Percentiles rank a stretch among this genome's conserved stretches.
These are phyloP conservation scores for Embiotoca jacksoni DNA, from an alignment of 2,113 vertebrate genomes.

Conservation along the genomic window DNA sequence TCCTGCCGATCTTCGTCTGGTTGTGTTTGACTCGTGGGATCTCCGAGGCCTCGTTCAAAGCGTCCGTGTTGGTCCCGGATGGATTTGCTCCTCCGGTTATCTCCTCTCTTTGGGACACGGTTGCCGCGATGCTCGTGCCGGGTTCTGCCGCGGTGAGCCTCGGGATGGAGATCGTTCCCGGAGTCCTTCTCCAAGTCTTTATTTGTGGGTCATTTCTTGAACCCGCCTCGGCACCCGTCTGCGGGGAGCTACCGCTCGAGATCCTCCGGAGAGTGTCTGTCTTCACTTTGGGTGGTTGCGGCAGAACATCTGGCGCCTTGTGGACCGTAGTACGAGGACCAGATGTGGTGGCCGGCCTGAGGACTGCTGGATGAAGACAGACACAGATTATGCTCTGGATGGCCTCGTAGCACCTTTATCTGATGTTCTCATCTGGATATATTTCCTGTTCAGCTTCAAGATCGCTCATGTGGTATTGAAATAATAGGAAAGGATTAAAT, in stretches of 20 bases:
- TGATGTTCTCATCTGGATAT: not conserved
- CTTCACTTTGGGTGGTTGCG: slow-evolving; percentile 42
- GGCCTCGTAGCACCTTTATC: not conserved
- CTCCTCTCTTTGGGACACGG: not conserved
- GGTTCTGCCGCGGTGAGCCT: not conserved
- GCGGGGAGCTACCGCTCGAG: slow-evolving; percentile 16
- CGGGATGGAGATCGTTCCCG: slow-evolving; percentile 12
- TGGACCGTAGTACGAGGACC: slow-evolving; percentile 34
- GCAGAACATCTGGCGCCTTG: slow-evolving; percentile 58
- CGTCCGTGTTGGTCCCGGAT: not conserved
- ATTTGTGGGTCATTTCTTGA: slow-evolving; percentile 8
- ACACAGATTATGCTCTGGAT: slow-evolving; percentile 11
- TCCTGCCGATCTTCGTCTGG: not conserved
- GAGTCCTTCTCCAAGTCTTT: slow-evolving; percentile 23
- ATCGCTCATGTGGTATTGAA: too few species aligned
- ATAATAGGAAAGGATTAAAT: too few species aligned
- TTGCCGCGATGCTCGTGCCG: not conserved
- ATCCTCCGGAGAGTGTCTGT: slow-evolving; percentile 27
- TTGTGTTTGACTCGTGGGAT: not conserved
- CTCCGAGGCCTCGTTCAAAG: slow-evolving; percentile 5
- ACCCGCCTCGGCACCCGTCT: not conserved
- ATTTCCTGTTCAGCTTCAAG: not conserved
- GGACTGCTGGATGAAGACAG: slow-evolving; percentile 18
- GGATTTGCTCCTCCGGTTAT: not conserved
- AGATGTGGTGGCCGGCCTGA: slow-evolving; percentile 42